These are phyloP conservation scores for Muscicapa striata DNA, from an alignment of 2,797 vertebrate genomes.

Conservation along the genomic window DNA sequence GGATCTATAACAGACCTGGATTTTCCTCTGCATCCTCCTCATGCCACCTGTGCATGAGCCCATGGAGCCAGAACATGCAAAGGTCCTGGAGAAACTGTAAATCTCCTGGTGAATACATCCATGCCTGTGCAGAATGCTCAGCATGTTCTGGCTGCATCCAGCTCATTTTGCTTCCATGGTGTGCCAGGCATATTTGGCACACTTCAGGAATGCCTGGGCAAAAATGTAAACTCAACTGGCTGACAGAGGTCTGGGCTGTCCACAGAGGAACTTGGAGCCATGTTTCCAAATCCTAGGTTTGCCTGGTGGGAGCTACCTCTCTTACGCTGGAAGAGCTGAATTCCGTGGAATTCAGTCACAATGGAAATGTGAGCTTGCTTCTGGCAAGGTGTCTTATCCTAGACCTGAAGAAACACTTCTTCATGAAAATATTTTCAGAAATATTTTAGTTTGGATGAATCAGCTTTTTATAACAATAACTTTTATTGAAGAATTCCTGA, in stretches of 20 bases:
- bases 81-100: neutral
- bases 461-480: neutral
- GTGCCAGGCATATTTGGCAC: neutral
- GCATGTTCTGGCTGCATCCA: fast-evolving
- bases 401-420: neutral
- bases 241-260: neutral
- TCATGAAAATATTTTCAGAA: neutral
- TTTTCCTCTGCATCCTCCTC: neutral
- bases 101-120: neutral
- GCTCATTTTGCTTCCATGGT: neutral
- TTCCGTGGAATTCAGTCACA: fast-evolving
- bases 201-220: neutral
- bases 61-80: neutral
- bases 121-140: neutral
- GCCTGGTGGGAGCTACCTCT: neutral
- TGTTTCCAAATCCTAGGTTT: neutral
- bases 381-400: neutral
- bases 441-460: neutral
- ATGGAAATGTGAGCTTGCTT: neutral
- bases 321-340: neutral
- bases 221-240: neutral
- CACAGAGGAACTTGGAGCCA: neutral
- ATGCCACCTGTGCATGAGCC: neutral
- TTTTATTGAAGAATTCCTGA: neutral
- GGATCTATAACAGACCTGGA: neutral